phyloP scores from a whole-genome alignment of 2,888 invertebrate species.

The Capitulum mitella region DNA sequence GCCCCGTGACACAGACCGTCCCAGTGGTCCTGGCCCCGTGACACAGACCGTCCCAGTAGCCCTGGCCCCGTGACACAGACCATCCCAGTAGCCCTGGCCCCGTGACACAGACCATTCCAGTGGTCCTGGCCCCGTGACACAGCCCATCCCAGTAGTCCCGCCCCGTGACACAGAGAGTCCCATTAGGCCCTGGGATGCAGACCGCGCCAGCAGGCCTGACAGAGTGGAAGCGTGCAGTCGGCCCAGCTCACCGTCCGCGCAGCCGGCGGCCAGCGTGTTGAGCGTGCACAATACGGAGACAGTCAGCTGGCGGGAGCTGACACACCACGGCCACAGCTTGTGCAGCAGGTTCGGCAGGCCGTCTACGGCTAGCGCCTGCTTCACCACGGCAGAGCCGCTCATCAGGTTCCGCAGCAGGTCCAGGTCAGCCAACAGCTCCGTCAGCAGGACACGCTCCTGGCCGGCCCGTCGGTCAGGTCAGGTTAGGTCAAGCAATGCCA shows the following conservation, averaged over 20 bases:
- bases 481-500: neutral
- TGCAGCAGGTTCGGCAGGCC: slow-evolving; percentile 18
- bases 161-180: too few relatives aligned
- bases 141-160: neutral
- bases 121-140: too few relatives aligned
- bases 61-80: too few relatives aligned
- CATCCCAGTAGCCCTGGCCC: too few relatives aligned
- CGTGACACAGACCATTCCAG: too few relatives aligned
- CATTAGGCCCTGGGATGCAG: too few relatives aligned
- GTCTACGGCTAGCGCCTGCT: slow-evolving; percentile 1
- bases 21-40: too few relatives aligned
- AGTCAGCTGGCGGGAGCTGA: neutral
- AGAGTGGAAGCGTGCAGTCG: too few relatives aligned
- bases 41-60: too few relatives aligned
- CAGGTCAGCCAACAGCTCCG: neutral
- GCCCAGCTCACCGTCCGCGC: slow-evolving; percentile 43
- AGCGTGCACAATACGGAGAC: slow-evolving; percentile 5
- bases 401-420: slow-evolving; percentile 17
- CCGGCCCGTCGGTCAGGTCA: too few relatives aligned
- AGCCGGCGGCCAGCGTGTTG: slow-evolving; percentile 44
- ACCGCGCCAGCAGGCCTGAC: too few relatives aligned
- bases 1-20: too few relatives aligned
- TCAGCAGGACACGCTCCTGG: slow-evolving; percentile 3
- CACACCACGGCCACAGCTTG: slow-evolving; percentile 23
- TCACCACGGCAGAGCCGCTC: neutral